Base-by-base conservation (phyloP, 2,797 vertebrate genomes). In the Alectoris magna region DNA sequence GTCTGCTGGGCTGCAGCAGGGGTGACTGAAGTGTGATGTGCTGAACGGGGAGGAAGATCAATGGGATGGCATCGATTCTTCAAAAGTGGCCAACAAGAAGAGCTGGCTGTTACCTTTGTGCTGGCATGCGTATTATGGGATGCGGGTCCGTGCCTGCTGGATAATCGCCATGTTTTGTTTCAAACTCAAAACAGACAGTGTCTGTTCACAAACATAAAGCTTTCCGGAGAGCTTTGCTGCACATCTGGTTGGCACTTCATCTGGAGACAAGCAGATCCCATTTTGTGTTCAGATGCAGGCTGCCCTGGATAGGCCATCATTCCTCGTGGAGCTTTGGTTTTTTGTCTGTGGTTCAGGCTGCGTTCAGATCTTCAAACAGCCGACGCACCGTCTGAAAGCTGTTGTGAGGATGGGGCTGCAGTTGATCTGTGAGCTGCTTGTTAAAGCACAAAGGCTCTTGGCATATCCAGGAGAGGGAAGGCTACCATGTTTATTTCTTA, bases 81-180 rank as follows among this genome's bases (percentile, higher is more conserved):
- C 66, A 70, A 64, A 71, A 71, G 73, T 83, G 84, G 0, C 51
- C 53, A 39, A 44, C 55, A 53, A 51, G 68, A 53, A 51, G 68
- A 53, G 53, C 14, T 86, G 79, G 71, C 93, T 92, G 81, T 92
- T 95, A 66, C 81, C 74, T 90, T 81, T 90, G 63, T 48, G 67
- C 85, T 95, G 95, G 96, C 93, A 84, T 44, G 5, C 21, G 60
- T 64, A 67, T 62, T 79, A 15, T 1, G 74, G 64, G 89, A 29
- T 88, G 85, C 94, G 91, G 77, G 93, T 93, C 94, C 34, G 8
- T 93, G 92, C 95, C 90, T 95, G 92, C 84, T 96, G 51, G 91
- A 39, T 95, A 87, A 95, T 90, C 68, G 11, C 74, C 0, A 0
- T 60, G 70, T 63, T 95, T 84, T 68, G 58, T 93, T 94, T 92